Percentiles rank a stretch among this genome's conserved stretches.
Conservation (phyloP, 1,140 invertebrate species). For the Galleria mellonella region DNA sequence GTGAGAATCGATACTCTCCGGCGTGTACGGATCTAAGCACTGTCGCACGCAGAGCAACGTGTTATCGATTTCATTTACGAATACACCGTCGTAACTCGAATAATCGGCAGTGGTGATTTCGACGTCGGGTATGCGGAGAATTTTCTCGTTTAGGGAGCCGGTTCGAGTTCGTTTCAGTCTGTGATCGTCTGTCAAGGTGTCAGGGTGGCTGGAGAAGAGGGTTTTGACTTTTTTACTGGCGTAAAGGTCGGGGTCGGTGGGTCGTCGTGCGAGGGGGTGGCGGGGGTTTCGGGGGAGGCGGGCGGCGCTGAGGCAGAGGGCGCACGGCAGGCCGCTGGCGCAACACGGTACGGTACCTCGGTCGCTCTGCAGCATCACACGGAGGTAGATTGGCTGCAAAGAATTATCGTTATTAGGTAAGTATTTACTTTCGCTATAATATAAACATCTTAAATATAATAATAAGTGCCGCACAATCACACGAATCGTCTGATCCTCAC, state of each 20-base stretch:
- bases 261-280: constrained; percentile 59
- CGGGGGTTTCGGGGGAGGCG: constrained; percentile 26
- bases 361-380: constrained; percentile 79
- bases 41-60: constrained; percentile 58
- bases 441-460: too few relatives aligned
- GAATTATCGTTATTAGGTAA: constrained; percentile 6
- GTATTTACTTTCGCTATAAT: too few relatives aligned
- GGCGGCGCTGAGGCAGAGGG: constrained; percentile 27
- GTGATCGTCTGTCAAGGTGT: constrained; percentile 40
- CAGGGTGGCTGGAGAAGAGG: constrained; percentile 32
- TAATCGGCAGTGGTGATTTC: constrained; percentile 75
- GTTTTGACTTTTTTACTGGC: constrained; percentile 27
- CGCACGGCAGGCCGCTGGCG: constrained; percentile 54
- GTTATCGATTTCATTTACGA: constrained; percentile 74
- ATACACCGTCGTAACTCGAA: constrained; percentile 59
- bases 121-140: constrained; percentile 60
- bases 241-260: constrained; percentile 38
- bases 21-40: constrained; percentile 82
- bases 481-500: too few relatives aligned
- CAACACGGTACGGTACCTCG: constrained; percentile 87
- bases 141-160: constrained; percentile 52
- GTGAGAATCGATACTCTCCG: constrained; percentile 84
- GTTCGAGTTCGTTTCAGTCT: constrained; percentile 43
- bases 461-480: too few relatives aligned
- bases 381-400: constrained; percentile 89